These are phyloP conservation scores for Temnothorax nylanderi DNA, from an alignment of 1,140 invertebrate species.

Conservation along the genomic window DNA sequence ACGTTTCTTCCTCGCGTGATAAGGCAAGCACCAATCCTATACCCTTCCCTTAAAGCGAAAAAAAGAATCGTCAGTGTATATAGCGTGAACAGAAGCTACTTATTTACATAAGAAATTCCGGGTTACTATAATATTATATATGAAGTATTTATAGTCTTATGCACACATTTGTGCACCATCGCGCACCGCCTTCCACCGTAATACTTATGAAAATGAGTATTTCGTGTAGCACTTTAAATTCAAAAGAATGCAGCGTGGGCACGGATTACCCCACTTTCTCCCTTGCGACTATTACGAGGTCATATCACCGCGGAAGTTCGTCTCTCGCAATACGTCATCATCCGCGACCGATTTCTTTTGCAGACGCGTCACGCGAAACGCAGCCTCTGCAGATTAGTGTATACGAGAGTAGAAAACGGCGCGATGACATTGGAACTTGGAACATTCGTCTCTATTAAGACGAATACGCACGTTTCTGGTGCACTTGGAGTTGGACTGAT, in stretches of 20 bases:
- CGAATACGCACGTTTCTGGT: background rate
- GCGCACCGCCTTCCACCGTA: background rate
- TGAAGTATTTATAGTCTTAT: background rate
- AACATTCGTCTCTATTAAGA: background rate
- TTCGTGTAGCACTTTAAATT: constrained; percentile 6
- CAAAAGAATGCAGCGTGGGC: constrained; percentile 15
- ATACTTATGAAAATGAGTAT: constrained; percentile 6
- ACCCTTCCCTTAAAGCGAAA: background rate
- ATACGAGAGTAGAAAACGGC: background rate
- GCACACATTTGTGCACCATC: background rate
- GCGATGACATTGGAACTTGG: background rate
- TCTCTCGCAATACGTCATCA: constrained; percentile 45
- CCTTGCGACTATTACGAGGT: constrained; percentile 55
- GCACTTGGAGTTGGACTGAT: background rate
- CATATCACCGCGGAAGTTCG: constrained; percentile 41
- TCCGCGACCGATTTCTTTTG: constrained; percentile 61
- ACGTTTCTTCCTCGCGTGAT: constrained; percentile 16
- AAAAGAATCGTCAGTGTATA: background rate
- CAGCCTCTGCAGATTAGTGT: constrained; percentile 2
- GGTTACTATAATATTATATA: background rate
- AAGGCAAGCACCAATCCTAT: background rate
- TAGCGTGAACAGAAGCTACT: constrained; percentile 2
- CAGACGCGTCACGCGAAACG: constrained; percentile 30
- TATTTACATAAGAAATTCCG: constrained; percentile 31
- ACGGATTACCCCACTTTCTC: constrained; percentile 62